These are phyloP conservation scores for Hoplostethus mediterraneus DNA, from an alignment of 2,797 vertebrate genomes.

Conservation along the genomic window DNA sequence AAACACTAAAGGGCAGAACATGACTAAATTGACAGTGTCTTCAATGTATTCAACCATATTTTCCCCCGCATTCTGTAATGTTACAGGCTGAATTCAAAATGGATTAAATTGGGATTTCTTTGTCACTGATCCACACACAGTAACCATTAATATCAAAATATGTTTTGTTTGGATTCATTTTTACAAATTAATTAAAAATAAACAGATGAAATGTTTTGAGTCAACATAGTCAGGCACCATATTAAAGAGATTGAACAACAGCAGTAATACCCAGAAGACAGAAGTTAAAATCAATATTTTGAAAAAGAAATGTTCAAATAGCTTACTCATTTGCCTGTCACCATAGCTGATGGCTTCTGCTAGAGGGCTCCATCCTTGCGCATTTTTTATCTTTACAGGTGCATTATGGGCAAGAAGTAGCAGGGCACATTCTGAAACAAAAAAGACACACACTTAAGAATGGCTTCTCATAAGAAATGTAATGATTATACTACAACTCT, in stretches of 20 bases:
- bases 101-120: not conserved
- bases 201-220: too few relatives aligned
- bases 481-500: not conserved
- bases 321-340: constrained; percentile 96
- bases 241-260: too few relatives aligned
- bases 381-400: constrained; percentile 96
- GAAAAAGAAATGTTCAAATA: not conserved
- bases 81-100: too few relatives aligned
- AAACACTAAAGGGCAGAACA: not conserved
- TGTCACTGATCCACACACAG: not conserved
- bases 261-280: not conserved
- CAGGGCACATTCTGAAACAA: constrained; percentile 93
- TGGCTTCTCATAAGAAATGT: not conserved
- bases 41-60: too few relatives aligned
- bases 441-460: constrained; percentile 32
- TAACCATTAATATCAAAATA: not conserved
- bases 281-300: not conserved
- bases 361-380: constrained; percentile 97
- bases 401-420: constrained; percentile 95
- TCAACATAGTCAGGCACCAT: too few relatives aligned
- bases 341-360: constrained; percentile 98
- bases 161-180: too few relatives aligned
- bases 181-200: too few relatives aligned
- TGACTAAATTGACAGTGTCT: not conserved
- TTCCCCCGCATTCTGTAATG: too few relatives aligned